Conservation (phyloP, 2,797 vertebrate species). For the Ceryle rudis region DNA sequence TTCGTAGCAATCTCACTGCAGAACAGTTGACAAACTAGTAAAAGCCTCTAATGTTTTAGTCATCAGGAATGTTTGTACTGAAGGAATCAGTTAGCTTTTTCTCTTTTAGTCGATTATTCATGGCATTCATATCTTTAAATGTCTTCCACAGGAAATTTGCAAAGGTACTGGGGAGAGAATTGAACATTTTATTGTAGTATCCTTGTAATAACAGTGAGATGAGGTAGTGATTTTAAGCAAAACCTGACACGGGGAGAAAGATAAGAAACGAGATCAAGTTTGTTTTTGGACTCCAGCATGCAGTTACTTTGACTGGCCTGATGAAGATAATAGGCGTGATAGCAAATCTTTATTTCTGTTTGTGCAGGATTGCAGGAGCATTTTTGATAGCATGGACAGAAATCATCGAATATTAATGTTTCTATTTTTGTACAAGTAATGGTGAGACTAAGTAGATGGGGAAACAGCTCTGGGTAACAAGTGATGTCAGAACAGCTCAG, state of each 20-base stretch:
- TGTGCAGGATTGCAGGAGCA: neutral
- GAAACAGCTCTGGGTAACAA: neutral
- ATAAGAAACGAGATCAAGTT: neutral
- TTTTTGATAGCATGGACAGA: neutral
- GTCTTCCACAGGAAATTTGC: neutral
- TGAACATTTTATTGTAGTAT: neutral
- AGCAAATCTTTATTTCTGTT: neutral
- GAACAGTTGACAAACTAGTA: neutral
- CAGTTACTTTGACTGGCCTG: neutral
- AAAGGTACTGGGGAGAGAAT: neutral
- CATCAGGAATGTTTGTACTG: neutral
- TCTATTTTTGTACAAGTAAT: neutral
- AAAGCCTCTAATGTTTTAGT: neutral
- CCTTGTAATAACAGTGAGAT: neutral
- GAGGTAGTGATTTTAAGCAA: neutral
- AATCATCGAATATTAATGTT: neutral
- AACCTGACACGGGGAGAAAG: neutral
- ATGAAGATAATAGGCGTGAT: neutral
- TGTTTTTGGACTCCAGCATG: neutral
- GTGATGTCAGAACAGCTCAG: neutral
- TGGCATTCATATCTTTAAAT: neutral
- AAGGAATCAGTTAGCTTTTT: neutral
- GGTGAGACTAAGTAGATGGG: conserved; percentile 4
- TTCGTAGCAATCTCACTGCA: neutral
- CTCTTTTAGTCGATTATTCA: neutral